Evolutionary conservation across 2,888 invertebrate species (phyloP).

Genomic region (Oscheius sp.): DNA sequence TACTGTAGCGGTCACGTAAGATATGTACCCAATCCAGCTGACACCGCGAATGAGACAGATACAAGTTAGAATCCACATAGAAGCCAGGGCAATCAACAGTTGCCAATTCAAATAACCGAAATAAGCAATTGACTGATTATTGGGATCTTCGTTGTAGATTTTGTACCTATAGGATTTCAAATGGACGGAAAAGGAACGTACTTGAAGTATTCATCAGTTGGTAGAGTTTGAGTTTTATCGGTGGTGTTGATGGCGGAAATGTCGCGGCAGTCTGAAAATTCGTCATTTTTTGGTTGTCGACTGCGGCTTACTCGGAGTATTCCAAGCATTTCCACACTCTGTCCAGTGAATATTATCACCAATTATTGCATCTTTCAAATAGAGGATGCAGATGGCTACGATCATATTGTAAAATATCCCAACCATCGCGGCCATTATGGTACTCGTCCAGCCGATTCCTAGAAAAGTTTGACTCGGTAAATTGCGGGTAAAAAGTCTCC

Average conservation of each 20-base stretch:
- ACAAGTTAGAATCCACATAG: constrained; percentile 33
- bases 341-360: constrained; percentile 13
- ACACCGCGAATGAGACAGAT: constrained; percentile 32
- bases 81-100: constrained; percentile 1
- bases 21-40: constrained; percentile 35
- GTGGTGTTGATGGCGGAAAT: neutral
- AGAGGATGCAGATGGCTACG: constrained; percentile 31
- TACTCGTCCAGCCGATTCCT: constrained; percentile 39
- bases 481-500: too few relatives aligned
- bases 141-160: constrained; percentile 4
- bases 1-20: constrained; percentile 44
- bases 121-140: neutral
- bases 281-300: too few relatives aligned
- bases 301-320: constrained; percentile 16
- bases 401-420: constrained; percentile 37
- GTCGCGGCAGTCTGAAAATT: neutral
- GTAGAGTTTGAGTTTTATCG: neutral
- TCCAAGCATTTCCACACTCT: constrained; percentile 25
- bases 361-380: constrained; percentile 30
- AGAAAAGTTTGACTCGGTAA: neutral
- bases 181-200: neutral
- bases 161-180: constrained; percentile 5
- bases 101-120: constrained; percentile 7
- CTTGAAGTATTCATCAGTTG: constrained; percentile 28
- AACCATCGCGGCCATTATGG: constrained; percentile 29